Evolutionary conservation across 2,888 invertebrate species (phyloP).

Genomic region (Drosophila lutescens): DNA sequence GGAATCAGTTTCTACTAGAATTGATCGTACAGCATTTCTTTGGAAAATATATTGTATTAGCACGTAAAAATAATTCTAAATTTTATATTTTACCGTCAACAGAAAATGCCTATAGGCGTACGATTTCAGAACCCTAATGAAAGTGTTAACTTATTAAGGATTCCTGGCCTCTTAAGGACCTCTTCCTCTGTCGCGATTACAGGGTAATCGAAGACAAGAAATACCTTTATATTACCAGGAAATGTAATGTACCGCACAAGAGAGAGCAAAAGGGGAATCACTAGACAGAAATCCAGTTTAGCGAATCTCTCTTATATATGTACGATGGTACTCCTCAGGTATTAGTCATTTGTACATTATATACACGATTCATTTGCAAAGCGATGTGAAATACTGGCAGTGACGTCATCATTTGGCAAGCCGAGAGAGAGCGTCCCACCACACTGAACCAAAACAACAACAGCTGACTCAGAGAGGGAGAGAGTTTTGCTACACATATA

Average conservation of each 20-base stretch:
- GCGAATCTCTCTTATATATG: not conserved
- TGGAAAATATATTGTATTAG: no score
- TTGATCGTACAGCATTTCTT: no score
- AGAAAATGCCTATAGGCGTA: no score
- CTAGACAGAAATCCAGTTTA: slow-evolving; percentile 18
- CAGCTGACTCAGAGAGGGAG: slow-evolving; percentile 23
- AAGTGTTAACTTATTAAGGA: no score
- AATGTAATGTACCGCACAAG: not conserved
- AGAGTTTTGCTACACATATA: slow-evolving; percentile 34
- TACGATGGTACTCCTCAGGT: not conserved
- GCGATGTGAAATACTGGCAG: slow-evolving; percentile 35
- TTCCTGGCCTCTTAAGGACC: no score
- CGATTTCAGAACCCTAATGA: no score
- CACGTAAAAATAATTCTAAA: no score
- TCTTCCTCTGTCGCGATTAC: not conserved
- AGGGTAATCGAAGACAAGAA: not conserved
- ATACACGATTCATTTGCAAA: slow-evolving; percentile 20
- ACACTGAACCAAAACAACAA: slow-evolving; percentile 13
- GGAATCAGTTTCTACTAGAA: no score
- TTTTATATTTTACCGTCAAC: no score
- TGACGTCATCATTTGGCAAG: slow-evolving; percentile 59
- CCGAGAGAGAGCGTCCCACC: slow-evolving; percentile 9
- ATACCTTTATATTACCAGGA: not conserved
- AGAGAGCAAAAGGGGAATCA: slow-evolving; percentile 27
- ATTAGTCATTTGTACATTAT: slow-evolving; percentile 27